These are phyloP conservation scores for Syngnathus acus DNA, from an alignment of 2,797 vertebrate species.

Conservation along the genomic window DNA sequence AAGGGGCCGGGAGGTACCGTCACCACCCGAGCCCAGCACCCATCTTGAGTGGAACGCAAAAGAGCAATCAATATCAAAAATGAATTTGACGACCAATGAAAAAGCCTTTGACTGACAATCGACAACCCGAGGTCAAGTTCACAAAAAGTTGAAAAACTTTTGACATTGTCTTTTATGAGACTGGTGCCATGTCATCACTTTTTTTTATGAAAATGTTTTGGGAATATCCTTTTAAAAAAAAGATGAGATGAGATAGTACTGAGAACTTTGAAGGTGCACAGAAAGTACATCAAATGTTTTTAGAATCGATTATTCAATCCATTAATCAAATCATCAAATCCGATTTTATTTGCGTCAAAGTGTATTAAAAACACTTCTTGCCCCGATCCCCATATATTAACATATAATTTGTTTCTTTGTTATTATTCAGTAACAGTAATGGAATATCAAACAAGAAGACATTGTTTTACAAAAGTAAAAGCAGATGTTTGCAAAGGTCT, in stretches of 20 bases:
- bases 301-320: too few species aligned
- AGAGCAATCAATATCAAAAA: neutral
- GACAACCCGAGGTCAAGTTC: neutral
- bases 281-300: too few species aligned
- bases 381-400: too few species aligned
- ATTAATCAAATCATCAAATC: too few species aligned
- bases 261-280: neutral
- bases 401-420: too few species aligned
- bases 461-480: too few species aligned
- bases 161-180: neutral
- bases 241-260: neutral
- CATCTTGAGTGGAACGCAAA: constrained; percentile 46
- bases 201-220: neutral
- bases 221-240: neutral
- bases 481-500: too few species aligned
- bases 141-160: neutral
- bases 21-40: constrained; percentile 76
- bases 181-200: neutral
- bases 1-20: constrained; percentile 77
- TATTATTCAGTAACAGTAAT: too few species aligned
- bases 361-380: too few species aligned
- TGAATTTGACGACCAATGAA: too few species aligned
- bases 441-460: too few species aligned
- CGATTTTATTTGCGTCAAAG: too few species aligned
- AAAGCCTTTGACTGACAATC: neutral